phyloP scores from a whole-genome alignment of 2,888 invertebrate genomes.

The Lepidochitona cinerea region DNA sequence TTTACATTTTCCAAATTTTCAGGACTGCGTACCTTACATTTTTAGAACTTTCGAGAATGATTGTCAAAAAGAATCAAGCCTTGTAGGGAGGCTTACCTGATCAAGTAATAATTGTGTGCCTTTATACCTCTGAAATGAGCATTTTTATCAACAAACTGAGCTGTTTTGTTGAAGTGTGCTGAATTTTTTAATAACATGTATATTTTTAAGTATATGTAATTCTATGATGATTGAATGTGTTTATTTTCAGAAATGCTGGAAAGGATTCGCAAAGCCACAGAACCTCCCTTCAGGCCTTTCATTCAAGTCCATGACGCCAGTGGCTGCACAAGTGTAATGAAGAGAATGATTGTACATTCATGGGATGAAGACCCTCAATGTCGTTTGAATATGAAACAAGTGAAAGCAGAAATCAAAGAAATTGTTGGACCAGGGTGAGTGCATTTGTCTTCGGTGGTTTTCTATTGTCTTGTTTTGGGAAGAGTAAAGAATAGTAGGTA shows the following conservation, averaged over 20 bases:
- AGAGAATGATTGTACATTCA: slow-evolving; percentile 84
- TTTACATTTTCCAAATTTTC: too few relatives aligned
- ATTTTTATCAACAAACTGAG: too few relatives aligned
- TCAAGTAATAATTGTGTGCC: too few relatives aligned
- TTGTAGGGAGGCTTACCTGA: too few relatives aligned
- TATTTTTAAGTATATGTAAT: too few relatives aligned
- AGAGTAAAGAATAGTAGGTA: not conserved
- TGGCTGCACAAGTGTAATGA: slow-evolving; percentile 11
- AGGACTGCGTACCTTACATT: too few relatives aligned
- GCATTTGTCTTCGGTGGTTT: not conserved
- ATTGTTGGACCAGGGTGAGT: slow-evolving; percentile 8
- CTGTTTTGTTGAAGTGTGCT: too few relatives aligned
- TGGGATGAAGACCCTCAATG: slow-evolving; percentile 85
- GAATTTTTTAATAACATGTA: too few relatives aligned
- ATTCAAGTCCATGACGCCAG: slow-evolving; percentile 74
- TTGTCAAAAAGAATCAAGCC: too few relatives aligned
- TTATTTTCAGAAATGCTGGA: slow-evolving; percentile 73
- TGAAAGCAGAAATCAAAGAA: slow-evolving; percentile 6
- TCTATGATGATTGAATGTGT: too few relatives aligned
- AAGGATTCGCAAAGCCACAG: slow-evolving; percentile 76
- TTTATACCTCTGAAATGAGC: too few relatives aligned
- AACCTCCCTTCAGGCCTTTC: slow-evolving; percentile 80
- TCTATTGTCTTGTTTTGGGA: not conserved
- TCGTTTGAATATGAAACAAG: not conserved
- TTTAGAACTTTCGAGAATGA: too few relatives aligned